Base-by-base conservation (phyloP, 2,113 vertebrate genomes). In the Paramisgurnus dabryanus region DNA sequence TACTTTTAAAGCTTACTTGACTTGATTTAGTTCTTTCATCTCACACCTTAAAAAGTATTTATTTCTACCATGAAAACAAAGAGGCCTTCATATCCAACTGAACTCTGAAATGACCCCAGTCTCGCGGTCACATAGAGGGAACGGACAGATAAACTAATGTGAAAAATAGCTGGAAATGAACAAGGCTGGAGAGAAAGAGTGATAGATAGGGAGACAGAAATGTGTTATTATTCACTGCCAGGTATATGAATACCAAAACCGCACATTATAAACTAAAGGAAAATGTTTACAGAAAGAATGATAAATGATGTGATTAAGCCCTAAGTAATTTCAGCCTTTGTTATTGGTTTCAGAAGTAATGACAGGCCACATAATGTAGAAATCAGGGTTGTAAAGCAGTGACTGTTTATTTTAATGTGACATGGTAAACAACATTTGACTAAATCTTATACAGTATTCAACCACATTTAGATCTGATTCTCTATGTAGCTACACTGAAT, bases 1-100 rank as follows among this genome's bases (percentile, higher is more conserved):
- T 89, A 88, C 87, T 85, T 88, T 89, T 86, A 69, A 87, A 87
- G 85, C 84, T 90, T 90, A 89, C 87, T 89, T 89, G 80, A 88
- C 81, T 82, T 87, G 87, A 89, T 88, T 90, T 86, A 67, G 85
- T 76, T 80, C 41, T 82, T 85, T 85, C 86, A 83, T 79, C 71
- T 86, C 61, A 66, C 87, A 83, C 87, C 86, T 27, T 67, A 64
- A 70, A 60, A 64, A 69, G 0, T 39, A 18, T 22, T 50, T 74
- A 79, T 75, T 84, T 79, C 84, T 80, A 67, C 70, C 74, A 5
- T 47, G 78, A 40, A 80, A 88, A 90, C 88, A 92, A 91, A 87
- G 87, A 68, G 53, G 73, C 84, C 78, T 71, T 67, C 15, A 75
- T 83, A 87, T 90, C 83, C 83, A 58, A 74, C 82, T 86, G 83